Conservation (phyloP, 2,113 vertebrate genomes). For the Leuciscus idus region DNA sequence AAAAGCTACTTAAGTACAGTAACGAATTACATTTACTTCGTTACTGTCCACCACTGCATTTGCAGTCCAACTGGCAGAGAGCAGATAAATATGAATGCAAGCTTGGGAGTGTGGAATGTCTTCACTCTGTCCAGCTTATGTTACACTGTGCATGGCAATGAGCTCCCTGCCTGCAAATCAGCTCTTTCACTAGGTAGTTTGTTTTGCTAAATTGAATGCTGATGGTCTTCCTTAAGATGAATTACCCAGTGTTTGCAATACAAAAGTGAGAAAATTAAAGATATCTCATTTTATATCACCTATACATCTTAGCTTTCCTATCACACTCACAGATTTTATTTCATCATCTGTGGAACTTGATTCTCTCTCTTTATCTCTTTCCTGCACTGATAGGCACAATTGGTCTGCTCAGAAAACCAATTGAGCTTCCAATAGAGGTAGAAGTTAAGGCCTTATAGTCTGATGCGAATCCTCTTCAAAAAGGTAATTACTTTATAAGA, state of each 20-base stretch:
- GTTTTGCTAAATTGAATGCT: conserved; percentile 58
- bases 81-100: conserved; percentile 5
- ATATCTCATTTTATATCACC: conserved; percentile 52
- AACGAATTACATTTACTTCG: too few relatives aligned
- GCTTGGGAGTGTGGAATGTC: conserved; percentile 57
- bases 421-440: background rate
- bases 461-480: background rate
- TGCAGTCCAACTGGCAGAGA: background rate
- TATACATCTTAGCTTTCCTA: conserved; percentile 49
- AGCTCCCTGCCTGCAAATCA: conserved; percentile 49
- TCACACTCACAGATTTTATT: conserved; percentile 53
- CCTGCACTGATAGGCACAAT: conserved; percentile 30
- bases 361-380: conserved; percentile 23
- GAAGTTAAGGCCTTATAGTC: background rate
- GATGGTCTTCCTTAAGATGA: conserved; percentile 61
- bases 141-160: conserved; percentile 66
- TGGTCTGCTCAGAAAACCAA: background rate
- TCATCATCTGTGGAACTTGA: conserved; percentile 56
- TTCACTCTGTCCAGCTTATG: conserved; percentile 48
- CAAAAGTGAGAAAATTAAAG: conserved; percentile 58
- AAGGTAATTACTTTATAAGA: conserved; percentile 6
- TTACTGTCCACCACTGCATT: too few relatives aligned
- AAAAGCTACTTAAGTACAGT: too few relatives aligned
- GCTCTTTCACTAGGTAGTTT: conserved; percentile 46
- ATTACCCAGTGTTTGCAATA: conserved; percentile 53